Evolutionary conservation across 1,140 invertebrate species (phyloP), one percentile per base, ranked within the genome.

Genomic region (Polypedilum pembai): DNA sequence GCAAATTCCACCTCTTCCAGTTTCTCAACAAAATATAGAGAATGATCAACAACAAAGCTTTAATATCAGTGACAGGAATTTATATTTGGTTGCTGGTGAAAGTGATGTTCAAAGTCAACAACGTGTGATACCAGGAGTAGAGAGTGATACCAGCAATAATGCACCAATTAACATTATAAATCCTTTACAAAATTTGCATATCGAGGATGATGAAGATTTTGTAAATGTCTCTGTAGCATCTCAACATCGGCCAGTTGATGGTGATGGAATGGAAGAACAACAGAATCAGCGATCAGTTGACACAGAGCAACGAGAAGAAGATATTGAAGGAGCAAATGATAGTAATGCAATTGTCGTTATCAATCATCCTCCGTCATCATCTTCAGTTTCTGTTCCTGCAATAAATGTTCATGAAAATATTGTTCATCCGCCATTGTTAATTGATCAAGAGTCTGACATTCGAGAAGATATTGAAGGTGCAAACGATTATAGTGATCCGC

Each of bases 281-380:
- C 40, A 74, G 5, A 45, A 76, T 76, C 63, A 76, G 63, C 75
- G n/a, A 73, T 73, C 76, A 74, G 10, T 78, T 76, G 17, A 80
- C 78, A 65, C 81, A 78, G 73, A 85, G 41, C 85, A 84, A 75
- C 79, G 86, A 56, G 86, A 87, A 76, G 79, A 85, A 15, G 84
- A 83, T 12, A 82, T 87, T 80, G 86, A 87, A 76, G 86, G 86
- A 10, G 86, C 87, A 76, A 87, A 87, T 76, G 78, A 87, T 21
- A 85, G 87, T 76, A 86, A 87, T 79, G 8, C 20, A 75, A 40
- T 12, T 15, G 18, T 41, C 5, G 5, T 33, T 1, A 33, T 33
- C 15, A 45, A 73, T 73, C 18, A 33, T 24, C 7, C 17, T 33
- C 24, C 63, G 5, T 75, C 74, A 17, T 17, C 21, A 12, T 18